A percentile compares a stretch with the other conserved stretches of the same genome.
These are phyloP conservation scores for Trichopoda pennipes DNA, from an alignment of 2,888 invertebrate genomes.

Conservation along the genomic window DNA sequence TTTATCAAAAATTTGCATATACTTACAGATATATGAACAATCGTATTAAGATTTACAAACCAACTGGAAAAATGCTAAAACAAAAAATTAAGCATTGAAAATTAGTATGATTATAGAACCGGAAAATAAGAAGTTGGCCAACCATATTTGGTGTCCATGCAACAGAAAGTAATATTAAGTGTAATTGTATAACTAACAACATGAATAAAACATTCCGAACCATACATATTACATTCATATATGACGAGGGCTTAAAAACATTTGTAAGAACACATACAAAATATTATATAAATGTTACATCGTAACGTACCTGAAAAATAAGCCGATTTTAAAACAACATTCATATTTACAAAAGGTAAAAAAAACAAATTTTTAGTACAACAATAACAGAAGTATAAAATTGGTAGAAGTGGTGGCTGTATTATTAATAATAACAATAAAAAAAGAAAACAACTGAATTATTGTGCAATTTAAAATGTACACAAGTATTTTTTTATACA, in stretches of 20 bases:
- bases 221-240: neutral
- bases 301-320: constrained; percentile 46
- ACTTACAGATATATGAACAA: constrained; percentile 8
- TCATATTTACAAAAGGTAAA: constrained; percentile 19
- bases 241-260: neutral
- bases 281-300: neutral
- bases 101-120: constrained; percentile 21
- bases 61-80: constrained; percentile 20
- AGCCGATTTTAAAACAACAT: constrained; percentile 60
- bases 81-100: constrained; percentile 8
- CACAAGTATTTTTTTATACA: constrained; percentile 22
- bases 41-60: constrained; percentile 17
- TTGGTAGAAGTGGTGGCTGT: constrained; percentile 9
- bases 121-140: constrained; percentile 27
- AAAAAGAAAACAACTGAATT: constrained; percentile 41
- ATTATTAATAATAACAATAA: constrained; percentile 30
- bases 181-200: constrained; percentile 32
- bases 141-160: constrained; percentile 59
- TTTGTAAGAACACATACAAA: neutral
- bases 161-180: constrained; percentile 59
- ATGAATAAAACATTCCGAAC: neutral
- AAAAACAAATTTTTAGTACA: constrained; percentile 21
- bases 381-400: constrained; percentile 26
- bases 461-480: constrained; percentile 57
- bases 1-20: neutral